phyloP scores from a whole-genome alignment of 2,797 vertebrate species.

The Macroramphosus scolopax region DNA sequence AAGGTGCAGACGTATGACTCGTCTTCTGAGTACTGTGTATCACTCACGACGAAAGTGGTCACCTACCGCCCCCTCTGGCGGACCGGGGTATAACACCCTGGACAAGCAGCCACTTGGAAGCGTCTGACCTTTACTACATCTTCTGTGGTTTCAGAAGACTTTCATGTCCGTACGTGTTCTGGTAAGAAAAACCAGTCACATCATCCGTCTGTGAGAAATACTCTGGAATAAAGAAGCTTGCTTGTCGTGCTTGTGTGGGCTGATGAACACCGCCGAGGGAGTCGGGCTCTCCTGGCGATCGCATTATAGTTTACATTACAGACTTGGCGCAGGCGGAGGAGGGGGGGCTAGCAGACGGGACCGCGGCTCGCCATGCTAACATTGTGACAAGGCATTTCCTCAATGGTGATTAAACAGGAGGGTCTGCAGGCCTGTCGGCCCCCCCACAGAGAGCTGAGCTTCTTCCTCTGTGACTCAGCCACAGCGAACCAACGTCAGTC shows the following conservation, averaged over 20 bases:
- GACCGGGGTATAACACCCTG: too few relatives aligned
- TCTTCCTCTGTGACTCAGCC: conserved; percentile 26
- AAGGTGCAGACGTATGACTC: too few relatives aligned
- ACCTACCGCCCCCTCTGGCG: conserved; percentile 38
- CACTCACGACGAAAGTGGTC: conserved; percentile 2
- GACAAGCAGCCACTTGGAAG: too few relatives aligned
- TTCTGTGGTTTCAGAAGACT: conserved; percentile 4
- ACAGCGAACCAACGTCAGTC: conserved; percentile 8
- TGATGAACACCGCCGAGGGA: conserved; percentile 17
- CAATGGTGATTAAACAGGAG: conserved; percentile 42
- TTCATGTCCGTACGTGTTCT: conserved; percentile 1
- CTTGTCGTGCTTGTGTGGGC: neutral
- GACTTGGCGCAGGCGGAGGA: conserved; percentile 18
- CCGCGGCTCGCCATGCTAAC: conserved; percentile 41
- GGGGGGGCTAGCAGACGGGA: conserved; percentile 16
- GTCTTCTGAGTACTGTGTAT: too few relatives aligned
- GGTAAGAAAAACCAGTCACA: conserved; percentile 11
- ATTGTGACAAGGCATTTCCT: conserved; percentile 65
- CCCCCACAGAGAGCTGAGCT: conserved; percentile 17
- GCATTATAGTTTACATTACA: conserved; percentile 37
- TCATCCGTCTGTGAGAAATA: conserved; percentile 7
- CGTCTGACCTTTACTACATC: too few relatives aligned
- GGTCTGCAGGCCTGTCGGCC: conserved; percentile 19
- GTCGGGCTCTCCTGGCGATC: conserved; percentile 22
- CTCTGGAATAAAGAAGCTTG: conserved; percentile 3